phyloP scores from a whole-genome alignment of 2,888 invertebrate genomes.

The Halocaridina rubra region DNA sequence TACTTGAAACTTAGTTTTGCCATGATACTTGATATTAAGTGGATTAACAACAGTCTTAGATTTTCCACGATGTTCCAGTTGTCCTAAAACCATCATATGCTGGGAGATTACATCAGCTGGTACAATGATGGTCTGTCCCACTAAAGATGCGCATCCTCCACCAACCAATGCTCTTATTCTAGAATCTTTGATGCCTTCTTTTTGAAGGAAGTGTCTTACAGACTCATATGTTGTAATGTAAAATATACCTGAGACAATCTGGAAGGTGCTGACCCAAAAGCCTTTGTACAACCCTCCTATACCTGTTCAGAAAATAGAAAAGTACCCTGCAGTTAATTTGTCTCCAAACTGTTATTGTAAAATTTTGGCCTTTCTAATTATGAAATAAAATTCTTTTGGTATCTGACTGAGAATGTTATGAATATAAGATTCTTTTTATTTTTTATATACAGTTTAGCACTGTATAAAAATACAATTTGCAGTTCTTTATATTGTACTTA shows the following conservation, averaged over 20 bases:
- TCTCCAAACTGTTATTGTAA: too few relatives aligned
- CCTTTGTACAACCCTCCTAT: conserved; percentile 89
- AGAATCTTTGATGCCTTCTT: conserved; percentile 72
- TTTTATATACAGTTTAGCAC: too few relatives aligned
- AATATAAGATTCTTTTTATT: too few relatives aligned
- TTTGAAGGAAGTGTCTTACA: conserved; percentile 82
- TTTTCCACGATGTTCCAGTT: conserved; percentile 61
- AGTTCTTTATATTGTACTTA: too few relatives aligned
- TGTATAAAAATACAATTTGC: too few relatives aligned
- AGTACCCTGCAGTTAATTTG: too few relatives aligned
- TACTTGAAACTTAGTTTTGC: conserved; percentile 33
- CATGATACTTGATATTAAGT: conserved; percentile 73
- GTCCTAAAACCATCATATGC: conserved; percentile 93
- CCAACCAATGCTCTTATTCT: conserved; percentile 83
- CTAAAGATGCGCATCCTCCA: conserved; percentile 90
- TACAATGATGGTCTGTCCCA: conserved; percentile 94
- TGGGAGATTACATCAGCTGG: conserved; percentile 97
- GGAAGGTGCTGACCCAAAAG: conserved; percentile 93
- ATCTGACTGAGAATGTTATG: too few relatives aligned
- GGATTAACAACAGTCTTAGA: conserved; percentile 76
- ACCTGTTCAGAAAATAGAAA: conserved; percentile 67
- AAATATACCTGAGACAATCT: conserved; percentile 81
- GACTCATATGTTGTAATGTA: conserved; percentile 96
- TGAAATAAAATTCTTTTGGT: too few relatives aligned
- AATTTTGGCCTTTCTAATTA: too few relatives aligned